Base-by-base conservation (phyloP, 1,140 invertebrate species). In the Rhopalosiphum padi region DNA sequence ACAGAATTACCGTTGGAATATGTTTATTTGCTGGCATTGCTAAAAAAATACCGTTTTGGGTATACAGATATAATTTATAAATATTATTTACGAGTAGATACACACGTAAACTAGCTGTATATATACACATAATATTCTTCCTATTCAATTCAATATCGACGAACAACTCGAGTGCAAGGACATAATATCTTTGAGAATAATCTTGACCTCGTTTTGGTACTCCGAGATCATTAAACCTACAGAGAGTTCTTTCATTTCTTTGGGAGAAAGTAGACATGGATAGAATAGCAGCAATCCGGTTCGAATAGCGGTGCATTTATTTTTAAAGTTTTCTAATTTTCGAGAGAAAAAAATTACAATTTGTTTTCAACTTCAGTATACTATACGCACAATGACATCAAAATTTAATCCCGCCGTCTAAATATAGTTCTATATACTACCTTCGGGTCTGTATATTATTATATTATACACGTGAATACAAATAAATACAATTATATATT, bases 151-250 rank as follows among this genome's bases (percentile, higher is more conserved):
- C 48, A 53, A 88, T 53, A 88, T 88, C 48, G 9, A 53, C 46
- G n/a, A 35, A 88, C 46, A 22, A 25, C 35, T 89, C 9, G n/a
- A 35, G 87, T 89, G 51, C 88, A 89, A 89, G 88, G 88, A 89
- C 88, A 53, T 37, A n/a, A 77, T 25, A 89, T 89, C 30, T 87
- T 87, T 89, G 3, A 55, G 35, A 89, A 89, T 89, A 89, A 89
- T 89, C 48, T 89, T 89, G 88, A 89, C 88, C 88, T 89, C 88
- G 35, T 89, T 89, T 55, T 23, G 35, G 48, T 89, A 55, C 88
- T 53, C n/a, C 48, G 51, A 89, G 88, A 89, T 89, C 88, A 55
- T 89, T 89, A 89, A 89, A 89, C 88, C 41, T 89, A 89, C 88
- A 53, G 88, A 89, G 88, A 89, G 35, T 41, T 89, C 51, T 89